Percentiles rank a stretch among this genome's conserved stretches.
These are phyloP conservation scores for Petrocephalus schoutedeni DNA, from an alignment of 2,797 vertebrate genomes.

Conservation along the genomic window DNA sequence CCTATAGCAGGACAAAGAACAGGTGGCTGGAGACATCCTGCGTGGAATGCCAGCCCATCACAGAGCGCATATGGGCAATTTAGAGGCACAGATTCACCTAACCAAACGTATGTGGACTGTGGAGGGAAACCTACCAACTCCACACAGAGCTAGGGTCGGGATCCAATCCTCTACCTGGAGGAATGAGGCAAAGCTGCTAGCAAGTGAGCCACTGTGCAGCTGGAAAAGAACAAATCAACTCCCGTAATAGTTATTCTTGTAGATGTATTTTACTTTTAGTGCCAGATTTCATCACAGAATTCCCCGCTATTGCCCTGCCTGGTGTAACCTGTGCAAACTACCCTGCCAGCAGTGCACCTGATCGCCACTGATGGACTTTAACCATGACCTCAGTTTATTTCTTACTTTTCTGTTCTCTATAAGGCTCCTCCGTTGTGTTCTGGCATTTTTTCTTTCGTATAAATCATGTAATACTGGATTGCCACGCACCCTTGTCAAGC, in stretches of 20 bases:
- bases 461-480: not conserved
- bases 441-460: not conserved
- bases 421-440: not conserved
- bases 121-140: not conserved
- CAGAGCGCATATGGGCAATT: not conserved
- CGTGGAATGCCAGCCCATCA: not conserved
- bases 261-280: not conserved
- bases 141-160: not conserved
- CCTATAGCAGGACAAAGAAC: not conserved
- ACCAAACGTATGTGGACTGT: not conserved
- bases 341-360: not conserved
- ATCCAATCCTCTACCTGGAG: not conserved
- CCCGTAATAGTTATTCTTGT: not conserved
- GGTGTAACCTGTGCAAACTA: not conserved
- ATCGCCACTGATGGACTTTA: too few species aligned
- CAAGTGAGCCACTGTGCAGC: not conserved
- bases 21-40: not conserved
- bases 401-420: too few species aligned
- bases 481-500: not conserved
- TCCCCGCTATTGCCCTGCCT: not conserved
- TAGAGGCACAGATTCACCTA: not conserved
- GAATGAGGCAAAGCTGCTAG: not conserved
- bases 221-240: not conserved
- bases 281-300: not conserved
- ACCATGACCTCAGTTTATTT: not conserved